Percentiles rank a stretch among this genome's conserved stretches.
Conservation (phyloP, 2,797 vertebrate species). For the Sebastes hubbsi region DNA sequence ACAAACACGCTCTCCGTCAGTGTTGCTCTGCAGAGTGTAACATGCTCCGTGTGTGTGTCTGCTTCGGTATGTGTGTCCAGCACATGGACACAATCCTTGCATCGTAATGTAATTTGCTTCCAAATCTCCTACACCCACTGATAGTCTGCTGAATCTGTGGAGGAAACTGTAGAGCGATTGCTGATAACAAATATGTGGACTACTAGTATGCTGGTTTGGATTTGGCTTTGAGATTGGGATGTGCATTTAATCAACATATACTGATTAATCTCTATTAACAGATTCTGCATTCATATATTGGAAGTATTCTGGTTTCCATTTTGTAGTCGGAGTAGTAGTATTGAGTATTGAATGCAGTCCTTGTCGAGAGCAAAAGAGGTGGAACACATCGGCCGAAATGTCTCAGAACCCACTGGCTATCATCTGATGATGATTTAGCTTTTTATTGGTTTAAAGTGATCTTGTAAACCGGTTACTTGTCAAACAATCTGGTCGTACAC, state of each 20-base stretch:
- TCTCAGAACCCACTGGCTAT: no score
- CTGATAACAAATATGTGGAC: conserved; percentile 19
- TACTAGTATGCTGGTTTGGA: neutral
- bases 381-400: neutral
- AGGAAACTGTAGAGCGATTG: conserved; percentile 17
- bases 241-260: neutral
- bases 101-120: conserved; percentile 57
- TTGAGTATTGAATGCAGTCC: neutral
- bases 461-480: no score
- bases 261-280: neutral
- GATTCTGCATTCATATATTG: neutral
- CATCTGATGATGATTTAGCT: no score
- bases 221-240: conserved; percentile 15
- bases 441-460: no score
- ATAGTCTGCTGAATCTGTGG: conserved; percentile 44
- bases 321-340: neutral
- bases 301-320: neutral
- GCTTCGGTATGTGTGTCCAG: conserved; percentile 40
- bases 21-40: conserved; percentile 63
- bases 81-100: conserved; percentile 44
- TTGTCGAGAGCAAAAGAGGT: neutral
- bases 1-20: conserved; percentile 62
- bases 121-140: conserved; percentile 53
- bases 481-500: no score
- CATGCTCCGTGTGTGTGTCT: conserved; percentile 47